Conservation (phyloP, 2,797 vertebrate species). For the Anguilla obscura region DNA sequence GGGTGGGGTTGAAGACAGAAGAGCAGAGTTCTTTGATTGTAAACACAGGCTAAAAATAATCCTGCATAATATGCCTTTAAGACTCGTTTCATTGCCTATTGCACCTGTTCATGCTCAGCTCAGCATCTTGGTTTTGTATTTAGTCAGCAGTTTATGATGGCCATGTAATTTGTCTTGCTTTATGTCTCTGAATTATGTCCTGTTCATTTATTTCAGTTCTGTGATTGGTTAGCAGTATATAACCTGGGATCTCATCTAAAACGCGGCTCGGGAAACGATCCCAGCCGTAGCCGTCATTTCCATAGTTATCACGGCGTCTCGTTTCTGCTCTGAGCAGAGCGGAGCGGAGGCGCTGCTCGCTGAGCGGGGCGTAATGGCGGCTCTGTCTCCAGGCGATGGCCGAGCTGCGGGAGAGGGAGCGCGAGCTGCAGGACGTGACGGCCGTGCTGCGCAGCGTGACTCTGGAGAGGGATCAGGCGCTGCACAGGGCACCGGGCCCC, state of each 20-base stretch:
- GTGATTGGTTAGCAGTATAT: neutral
- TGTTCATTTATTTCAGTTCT: neutral
- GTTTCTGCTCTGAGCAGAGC: neutral
- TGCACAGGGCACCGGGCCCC: slow-evolving; percentile 44
- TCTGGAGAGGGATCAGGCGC: slow-evolving; percentile 68
- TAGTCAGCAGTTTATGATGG: neutral
- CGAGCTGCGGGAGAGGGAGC: slow-evolving; percentile 70
- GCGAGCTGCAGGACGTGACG: slow-evolving; percentile 60
- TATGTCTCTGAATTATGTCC: neutral
- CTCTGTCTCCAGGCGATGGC: slow-evolving; percentile 61
- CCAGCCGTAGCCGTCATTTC: neutral
- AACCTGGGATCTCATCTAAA: neutral
- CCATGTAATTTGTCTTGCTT: neutral
- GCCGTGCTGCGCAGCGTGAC: slow-evolving; percentile 58
- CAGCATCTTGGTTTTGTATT: neutral
- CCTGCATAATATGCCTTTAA: too few relatives aligned
- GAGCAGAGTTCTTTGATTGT: too few relatives aligned
- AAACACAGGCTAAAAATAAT: too few relatives aligned
- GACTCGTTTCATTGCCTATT: neutral
- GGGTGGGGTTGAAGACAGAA: too few relatives aligned
- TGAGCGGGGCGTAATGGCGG: neutral
- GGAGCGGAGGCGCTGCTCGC: neutral
- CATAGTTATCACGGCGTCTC: neutral
- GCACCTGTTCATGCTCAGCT: neutral
- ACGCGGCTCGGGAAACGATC: neutral